Percentiles rank a stretch among this genome's conserved stretches.
Conservation (phyloP, 2,888 invertebrate species). For the Cantharis flavilabris region DNA sequence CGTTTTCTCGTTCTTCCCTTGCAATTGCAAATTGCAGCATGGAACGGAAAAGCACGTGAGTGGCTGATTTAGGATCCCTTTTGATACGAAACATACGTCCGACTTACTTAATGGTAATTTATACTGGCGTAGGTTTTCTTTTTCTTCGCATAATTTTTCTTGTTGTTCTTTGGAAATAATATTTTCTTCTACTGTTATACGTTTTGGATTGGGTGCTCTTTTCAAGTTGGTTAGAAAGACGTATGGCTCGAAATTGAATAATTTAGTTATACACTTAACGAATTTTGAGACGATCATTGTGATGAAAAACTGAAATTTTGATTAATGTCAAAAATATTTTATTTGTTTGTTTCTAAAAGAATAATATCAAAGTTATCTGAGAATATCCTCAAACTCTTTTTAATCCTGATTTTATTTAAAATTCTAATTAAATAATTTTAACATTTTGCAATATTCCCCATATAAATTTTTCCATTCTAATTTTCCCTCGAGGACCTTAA, state of each 20-base stretch:
- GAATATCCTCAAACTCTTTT: background rate
- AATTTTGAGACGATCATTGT: background rate
- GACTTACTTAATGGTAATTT: background rate
- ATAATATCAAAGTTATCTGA: background rate
- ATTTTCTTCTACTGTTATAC: background rate
- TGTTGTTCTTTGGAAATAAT: background rate
- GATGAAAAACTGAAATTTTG: background rate
- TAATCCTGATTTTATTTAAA: no score
- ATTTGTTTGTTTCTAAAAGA: background rate
- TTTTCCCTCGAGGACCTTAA: constrained; percentile 77
- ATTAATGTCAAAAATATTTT: background rate
- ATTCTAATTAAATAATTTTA: no score
- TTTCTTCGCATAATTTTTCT: background rate
- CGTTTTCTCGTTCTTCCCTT: background rate
- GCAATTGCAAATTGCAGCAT: background rate
- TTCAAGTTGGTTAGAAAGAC: background rate
- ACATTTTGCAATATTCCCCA: constrained; percentile 77
- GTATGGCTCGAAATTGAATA: background rate
- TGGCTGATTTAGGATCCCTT: background rate
- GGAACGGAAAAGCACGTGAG: background rate
- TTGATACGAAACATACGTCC: background rate
- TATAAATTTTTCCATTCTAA: constrained; percentile 87
- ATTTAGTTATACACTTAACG: background rate
- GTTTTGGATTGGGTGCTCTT: background rate
- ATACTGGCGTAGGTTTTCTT: background rate